A percentile compares a stretch with the other conserved stretches of the same genome.
These are phyloP conservation scores for Acyrthosiphon pisum DNA, from an alignment of 1,140 invertebrate genomes.

Conservation along the genomic window DNA sequence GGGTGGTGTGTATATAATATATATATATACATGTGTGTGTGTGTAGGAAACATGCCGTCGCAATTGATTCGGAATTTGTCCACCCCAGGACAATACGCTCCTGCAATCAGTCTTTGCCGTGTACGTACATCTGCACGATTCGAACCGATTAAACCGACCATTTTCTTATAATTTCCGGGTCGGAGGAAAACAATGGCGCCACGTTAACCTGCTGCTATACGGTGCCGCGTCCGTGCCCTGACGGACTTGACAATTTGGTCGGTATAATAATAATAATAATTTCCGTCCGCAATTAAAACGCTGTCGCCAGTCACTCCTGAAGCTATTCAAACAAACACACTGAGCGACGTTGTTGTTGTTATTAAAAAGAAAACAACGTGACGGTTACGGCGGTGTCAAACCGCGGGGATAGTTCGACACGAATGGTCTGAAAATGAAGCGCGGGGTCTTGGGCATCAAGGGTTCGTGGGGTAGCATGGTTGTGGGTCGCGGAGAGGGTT, in stretches of 20 bases:
- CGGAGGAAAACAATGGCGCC: not conserved
- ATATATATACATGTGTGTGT: not conserved
- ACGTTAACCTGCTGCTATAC: not conserved
- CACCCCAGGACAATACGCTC: not conserved
- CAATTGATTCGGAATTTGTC: not conserved
- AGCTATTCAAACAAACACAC: not conserved
- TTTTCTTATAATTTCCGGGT: not conserved
- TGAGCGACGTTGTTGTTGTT: not conserved
- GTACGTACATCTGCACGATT: not conserved
- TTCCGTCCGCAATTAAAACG: conserved; percentile 6
- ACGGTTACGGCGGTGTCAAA: not conserved
- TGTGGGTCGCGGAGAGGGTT: not conserved
- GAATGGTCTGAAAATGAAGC: not conserved
- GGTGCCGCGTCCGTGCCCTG: not conserved
- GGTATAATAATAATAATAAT: not conserved
- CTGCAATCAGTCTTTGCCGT: not conserved
- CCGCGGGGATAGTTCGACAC: conserved; percentile 5
- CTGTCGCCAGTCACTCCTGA: not conserved
- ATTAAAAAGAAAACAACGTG: conserved; percentile 13
- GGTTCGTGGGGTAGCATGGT: not conserved
- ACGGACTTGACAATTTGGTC: not conserved
- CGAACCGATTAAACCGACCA: not conserved
- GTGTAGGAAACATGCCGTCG: not conserved
- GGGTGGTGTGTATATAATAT: not conserved
- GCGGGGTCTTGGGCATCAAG: not conserved